A percentile compares a stretch with the other conserved stretches of the same genome.
Conservation (phyloP, 2,888 invertebrate genomes). For the Diadegma fenestrale region DNA sequence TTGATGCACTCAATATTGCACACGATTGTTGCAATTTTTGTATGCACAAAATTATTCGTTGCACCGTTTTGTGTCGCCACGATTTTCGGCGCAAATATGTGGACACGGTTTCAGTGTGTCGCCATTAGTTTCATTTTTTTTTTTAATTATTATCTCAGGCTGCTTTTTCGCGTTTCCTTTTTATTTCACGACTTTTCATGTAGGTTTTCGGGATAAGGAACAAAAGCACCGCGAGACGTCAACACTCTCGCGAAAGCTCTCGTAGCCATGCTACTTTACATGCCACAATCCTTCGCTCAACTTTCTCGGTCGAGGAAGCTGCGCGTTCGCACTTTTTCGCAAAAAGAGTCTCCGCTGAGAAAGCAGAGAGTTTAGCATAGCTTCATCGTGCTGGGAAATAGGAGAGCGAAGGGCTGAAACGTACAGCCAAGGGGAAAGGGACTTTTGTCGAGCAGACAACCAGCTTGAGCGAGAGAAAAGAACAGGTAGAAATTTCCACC, state of each 20-base stretch:
- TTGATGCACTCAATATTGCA: background rate
- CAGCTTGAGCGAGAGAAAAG: background rate
- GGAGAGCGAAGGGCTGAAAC: conserved; percentile 18
- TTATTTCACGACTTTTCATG: conserved; percentile 32
- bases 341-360: conserved; percentile 45
- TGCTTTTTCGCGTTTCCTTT: conserved; percentile 56
- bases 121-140: conserved; percentile 54
- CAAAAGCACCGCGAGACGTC: conserved; percentile 21
- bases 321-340: conserved; percentile 47
- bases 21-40: background rate
- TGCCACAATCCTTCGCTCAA: conserved; percentile 57
- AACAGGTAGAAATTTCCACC: conserved; percentile 28
- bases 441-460: background rate
- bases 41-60: background rate
- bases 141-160: conserved; percentile 62
- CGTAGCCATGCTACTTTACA: conserved; percentile 2
- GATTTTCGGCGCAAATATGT: conserved; percentile 71
- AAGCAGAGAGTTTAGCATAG: conserved; percentile 69
- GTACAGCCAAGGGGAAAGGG: background rate
- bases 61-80: conserved; percentile 23
- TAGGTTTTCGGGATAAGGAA: conserved; percentile 28
- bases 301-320: conserved; percentile 50
- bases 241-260: background rate
- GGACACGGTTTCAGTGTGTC: conserved; percentile 67
- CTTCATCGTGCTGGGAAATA: conserved; percentile 62